Evolutionary conservation across 2,113 vertebrate species (phyloP).

Genomic region (Tragelaphus scriptus): DNA sequence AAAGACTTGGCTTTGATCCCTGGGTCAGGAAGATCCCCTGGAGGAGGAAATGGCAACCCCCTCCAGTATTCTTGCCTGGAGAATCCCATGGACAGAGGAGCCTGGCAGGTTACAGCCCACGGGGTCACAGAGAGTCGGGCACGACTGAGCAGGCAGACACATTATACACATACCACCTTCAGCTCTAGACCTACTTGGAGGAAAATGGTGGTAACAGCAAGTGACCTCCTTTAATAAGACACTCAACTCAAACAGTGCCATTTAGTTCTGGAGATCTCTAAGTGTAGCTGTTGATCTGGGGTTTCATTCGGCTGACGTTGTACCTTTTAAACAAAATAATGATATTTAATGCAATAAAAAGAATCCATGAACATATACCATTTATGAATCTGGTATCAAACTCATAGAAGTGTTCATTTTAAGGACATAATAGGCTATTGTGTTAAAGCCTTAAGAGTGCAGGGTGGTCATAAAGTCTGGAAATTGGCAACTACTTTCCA

Average conservation of each 20-base stretch:
- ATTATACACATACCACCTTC: slow-evolving; percentile 24
- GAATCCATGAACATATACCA: background rate
- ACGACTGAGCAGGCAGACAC: background rate
- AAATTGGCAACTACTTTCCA: background rate
- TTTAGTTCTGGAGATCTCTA: slow-evolving; percentile 57
- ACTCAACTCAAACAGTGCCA: slow-evolving; percentile 56
- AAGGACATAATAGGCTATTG: background rate
- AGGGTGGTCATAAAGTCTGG: background rate
- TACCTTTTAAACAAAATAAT: slow-evolving; percentile 71
- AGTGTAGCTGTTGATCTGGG: slow-evolving; percentile 56
- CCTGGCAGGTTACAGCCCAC: background rate
- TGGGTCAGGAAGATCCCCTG: background rate
- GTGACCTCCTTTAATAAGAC: slow-evolving; percentile 32
- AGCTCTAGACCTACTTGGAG: slow-evolving; percentile 36
- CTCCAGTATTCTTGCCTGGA: background rate
- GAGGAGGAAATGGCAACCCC: background rate
- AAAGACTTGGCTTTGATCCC: background rate
- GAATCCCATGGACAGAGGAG: background rate
- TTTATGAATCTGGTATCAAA: background rate
- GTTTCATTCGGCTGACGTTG: slow-evolving; percentile 63
- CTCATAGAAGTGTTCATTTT: background rate
- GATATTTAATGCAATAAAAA: slow-evolving; percentile 60
- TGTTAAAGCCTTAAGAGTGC: background rate
- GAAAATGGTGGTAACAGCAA: slow-evolving; percentile 28
- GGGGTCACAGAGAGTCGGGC: background rate